Conservation (phyloP, 2,113 vertebrate species). For the Sitta europaea region DNA sequence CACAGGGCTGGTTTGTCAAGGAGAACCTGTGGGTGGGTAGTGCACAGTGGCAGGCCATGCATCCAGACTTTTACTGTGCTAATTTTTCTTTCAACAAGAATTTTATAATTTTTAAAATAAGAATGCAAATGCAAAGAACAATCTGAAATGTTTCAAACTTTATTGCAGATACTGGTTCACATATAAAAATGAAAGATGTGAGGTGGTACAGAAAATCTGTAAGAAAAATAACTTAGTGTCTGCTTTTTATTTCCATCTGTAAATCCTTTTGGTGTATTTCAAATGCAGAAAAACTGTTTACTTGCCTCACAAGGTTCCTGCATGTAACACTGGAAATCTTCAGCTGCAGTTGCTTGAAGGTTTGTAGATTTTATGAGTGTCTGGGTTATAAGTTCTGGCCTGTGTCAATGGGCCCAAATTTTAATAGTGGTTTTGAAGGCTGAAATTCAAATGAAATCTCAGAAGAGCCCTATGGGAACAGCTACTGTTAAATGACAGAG, state of each 20-base stretch:
- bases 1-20: not conserved
- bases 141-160: slow-evolving; percentile 20
- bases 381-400: not conserved
- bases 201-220: slow-evolving; percentile 27
- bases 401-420: not conserved
- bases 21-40: not conserved
- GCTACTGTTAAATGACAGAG: not conserved
- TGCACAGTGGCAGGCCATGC: not conserved
- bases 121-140: slow-evolving; percentile 3
- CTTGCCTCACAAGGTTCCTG: not conserved
- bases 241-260: slow-evolving; percentile 27
- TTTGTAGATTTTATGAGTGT: not conserved
- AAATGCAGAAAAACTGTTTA: not conserved
- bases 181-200: not conserved
- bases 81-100: not conserved
- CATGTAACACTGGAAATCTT: not conserved
- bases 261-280: not conserved
- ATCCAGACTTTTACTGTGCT: not conserved
- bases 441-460: not conserved
- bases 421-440: not conserved
- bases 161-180: slow-evolving; percentile 17
- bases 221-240: not conserved
- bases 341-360: not conserved
- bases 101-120: not conserved
- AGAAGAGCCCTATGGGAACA: not conserved